These are phyloP conservation scores for Fragum fragum DNA, from an alignment of 2,888 invertebrate genomes.

Conservation along the genomic window DNA sequence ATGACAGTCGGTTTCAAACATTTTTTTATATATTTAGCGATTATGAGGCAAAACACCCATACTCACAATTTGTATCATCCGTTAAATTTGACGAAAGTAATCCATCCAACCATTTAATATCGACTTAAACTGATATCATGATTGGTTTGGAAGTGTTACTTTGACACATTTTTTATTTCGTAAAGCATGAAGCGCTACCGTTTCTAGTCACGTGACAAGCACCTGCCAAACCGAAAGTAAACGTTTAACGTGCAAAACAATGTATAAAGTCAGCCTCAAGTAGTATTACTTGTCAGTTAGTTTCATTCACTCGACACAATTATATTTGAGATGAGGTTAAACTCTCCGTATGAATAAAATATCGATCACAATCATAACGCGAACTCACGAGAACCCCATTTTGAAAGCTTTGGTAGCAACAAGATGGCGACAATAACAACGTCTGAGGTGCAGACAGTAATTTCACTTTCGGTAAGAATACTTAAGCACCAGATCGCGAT, in stretches of 20 bases:
- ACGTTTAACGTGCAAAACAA: background rate
- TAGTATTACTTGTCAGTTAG: too few relatives aligned
- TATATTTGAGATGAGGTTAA: too few relatives aligned
- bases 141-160: background rate
- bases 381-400: slow-evolving; percentile 48
- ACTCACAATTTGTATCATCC: too few relatives aligned
- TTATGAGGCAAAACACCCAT: too few relatives aligned
- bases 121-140: background rate
- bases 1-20: background rate
- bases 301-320: too few relatives aligned
- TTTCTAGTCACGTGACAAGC: slow-evolving; percentile 83
- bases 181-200: slow-evolving; percentile 67
- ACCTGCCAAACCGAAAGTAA: slow-evolving; percentile 71
- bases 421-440: slow-evolving; percentile 78
- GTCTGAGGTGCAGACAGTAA: slow-evolving; percentile 54
- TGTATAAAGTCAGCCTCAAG: too few relatives aligned
- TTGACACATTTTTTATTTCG: slow-evolving; percentile 41
- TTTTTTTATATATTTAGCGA: background rate
- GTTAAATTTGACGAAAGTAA: too few relatives aligned
- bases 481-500: background rate
- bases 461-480: slow-evolving; percentile 63
- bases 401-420: slow-evolving; percentile 77
- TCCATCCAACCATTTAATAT: too few relatives aligned
- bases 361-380: background rate
- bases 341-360: too few relatives aligned